A percentile compares a stretch with the other conserved stretches of the same genome.
These are phyloP conservation scores for Chitala chitala DNA, from an alignment of 2,113 vertebrate species.

Conservation along the genomic window DNA sequence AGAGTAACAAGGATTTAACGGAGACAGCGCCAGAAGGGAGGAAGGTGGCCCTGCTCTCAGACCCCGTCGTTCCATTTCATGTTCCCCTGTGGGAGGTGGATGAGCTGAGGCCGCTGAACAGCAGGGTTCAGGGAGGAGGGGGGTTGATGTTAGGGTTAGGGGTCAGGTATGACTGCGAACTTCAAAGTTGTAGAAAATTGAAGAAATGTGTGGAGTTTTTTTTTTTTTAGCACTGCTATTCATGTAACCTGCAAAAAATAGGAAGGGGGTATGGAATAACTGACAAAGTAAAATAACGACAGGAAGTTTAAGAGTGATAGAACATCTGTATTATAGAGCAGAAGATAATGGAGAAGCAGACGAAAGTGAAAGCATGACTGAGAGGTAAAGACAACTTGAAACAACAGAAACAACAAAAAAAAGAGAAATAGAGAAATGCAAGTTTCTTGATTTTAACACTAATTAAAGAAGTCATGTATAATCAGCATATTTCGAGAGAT, in stretches of 20 bases:
- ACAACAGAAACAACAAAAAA: constrained; percentile 20
- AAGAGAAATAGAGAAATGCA: constrained; percentile 27
- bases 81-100: not conserved
- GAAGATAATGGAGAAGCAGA: constrained; percentile 29
- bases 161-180: not conserved
- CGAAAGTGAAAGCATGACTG: constrained; percentile 41
- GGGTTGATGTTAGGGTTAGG: not conserved
- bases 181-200: not conserved
- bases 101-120: not conserved
- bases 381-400: constrained; percentile 7
- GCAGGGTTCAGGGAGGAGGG: not conserved
- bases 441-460: not conserved
- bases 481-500: not conserved
- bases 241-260: constrained; percentile 44
- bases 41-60: not conserved
- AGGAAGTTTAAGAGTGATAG: constrained; percentile 31
- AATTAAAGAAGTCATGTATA: constrained; percentile 15
- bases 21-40: not conserved
- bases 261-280: constrained; percentile 30
- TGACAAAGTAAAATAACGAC: constrained; percentile 33
- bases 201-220: not conserved
- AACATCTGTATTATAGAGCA: constrained; percentile 30
- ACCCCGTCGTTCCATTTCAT: not conserved
- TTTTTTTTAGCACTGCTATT: constrained; percentile 12
- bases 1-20: not conserved